Percentiles rank a stretch among this genome's conserved stretches.
Conservation (phyloP, 2,113 vertebrate genomes). For the Coracopsis vasa region DNA sequence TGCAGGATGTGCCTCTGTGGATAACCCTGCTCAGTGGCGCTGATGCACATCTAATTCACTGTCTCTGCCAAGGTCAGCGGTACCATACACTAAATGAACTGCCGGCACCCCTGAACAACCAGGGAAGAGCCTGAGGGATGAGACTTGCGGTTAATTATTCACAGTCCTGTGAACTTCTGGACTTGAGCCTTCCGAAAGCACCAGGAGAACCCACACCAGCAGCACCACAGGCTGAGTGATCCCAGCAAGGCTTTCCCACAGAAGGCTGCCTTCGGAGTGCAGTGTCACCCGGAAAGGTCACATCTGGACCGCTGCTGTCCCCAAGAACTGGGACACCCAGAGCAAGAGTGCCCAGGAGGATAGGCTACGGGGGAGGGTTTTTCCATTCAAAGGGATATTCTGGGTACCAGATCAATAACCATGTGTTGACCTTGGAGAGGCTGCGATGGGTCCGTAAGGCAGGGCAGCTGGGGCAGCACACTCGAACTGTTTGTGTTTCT, state of each 20-base stretch:
- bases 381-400: not conserved
- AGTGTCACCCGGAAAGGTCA: not conserved
- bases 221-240: fast-evolving
- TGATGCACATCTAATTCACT: fast-evolving
- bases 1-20: not conserved
- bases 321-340: not conserved
- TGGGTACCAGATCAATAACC: not conserved
- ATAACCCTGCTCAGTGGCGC: fast-evolving
- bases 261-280: not conserved
- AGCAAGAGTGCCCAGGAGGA: not conserved
- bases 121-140: fast-evolving
- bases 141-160: fast-evolving
- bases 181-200: not conserved
- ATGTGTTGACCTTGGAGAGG: not conserved
- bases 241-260: not conserved
- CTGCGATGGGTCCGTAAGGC: not conserved
- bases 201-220: not conserved
- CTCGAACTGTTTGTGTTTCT: not conserved
- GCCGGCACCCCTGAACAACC: not conserved
- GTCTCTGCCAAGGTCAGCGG: not conserved
- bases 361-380: not conserved
- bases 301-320: not conserved
- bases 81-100: fast-evolving
- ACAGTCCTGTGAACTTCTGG: not conserved
- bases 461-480: not conserved